A percentile compares a stretch with the other conserved stretches of the same genome.
Evolutionary conservation across 2,888 invertebrate genomes (phyloP).

Genomic region (Tachina lurida): DNA sequence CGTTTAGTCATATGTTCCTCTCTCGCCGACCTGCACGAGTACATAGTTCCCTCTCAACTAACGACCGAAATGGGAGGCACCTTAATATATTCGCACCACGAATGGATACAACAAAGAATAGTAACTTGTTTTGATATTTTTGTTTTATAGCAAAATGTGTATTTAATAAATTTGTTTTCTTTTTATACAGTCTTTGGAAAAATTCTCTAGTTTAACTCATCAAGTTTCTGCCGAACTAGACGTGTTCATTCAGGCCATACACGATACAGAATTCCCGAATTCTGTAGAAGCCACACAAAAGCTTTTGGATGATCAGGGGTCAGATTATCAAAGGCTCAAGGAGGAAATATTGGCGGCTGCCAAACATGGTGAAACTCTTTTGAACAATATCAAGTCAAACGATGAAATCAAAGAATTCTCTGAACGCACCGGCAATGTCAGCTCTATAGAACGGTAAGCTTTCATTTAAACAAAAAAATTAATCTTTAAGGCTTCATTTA

Average conservation of each 20-base stretch:
- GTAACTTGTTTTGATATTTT: slow-evolving; percentile 79
- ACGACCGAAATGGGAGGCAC: slow-evolving; percentile 95
- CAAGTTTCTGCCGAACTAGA: slow-evolving; percentile 94
- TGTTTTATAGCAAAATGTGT: neutral
- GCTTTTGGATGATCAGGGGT: slow-evolving; percentile 91
- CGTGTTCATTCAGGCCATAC: slow-evolving; percentile 93
- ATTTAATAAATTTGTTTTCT: slow-evolving; percentile 3
- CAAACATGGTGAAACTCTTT: slow-evolving; percentile 93
- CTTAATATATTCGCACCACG: slow-evolving; percentile 94
- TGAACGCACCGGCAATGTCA: slow-evolving; percentile 92
- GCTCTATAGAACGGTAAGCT: slow-evolving; percentile 93
- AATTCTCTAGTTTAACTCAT: slow-evolving; percentile 95
- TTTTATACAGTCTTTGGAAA: slow-evolving; percentile 91
- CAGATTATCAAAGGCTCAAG: slow-evolving; percentile 85
- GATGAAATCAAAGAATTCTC: slow-evolving; percentile 85
- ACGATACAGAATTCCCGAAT: slow-evolving; percentile 96
- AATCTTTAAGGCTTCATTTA: slow-evolving; percentile 23
- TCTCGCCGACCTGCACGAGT: slow-evolving; percentile 92
- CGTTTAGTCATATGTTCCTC: slow-evolving; percentile 94
- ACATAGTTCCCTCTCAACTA: slow-evolving; percentile 92
- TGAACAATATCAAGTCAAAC: slow-evolving; percentile 88
- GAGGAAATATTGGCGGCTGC: slow-evolving; percentile 94
- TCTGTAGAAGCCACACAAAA: slow-evolving; percentile 95
- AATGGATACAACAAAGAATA: slow-evolving; percentile 98
- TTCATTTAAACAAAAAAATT: neutral